Base-by-base conservation (phyloP, 2,888 invertebrate genomes). In the Ornithoptera alexandrae region DNA sequence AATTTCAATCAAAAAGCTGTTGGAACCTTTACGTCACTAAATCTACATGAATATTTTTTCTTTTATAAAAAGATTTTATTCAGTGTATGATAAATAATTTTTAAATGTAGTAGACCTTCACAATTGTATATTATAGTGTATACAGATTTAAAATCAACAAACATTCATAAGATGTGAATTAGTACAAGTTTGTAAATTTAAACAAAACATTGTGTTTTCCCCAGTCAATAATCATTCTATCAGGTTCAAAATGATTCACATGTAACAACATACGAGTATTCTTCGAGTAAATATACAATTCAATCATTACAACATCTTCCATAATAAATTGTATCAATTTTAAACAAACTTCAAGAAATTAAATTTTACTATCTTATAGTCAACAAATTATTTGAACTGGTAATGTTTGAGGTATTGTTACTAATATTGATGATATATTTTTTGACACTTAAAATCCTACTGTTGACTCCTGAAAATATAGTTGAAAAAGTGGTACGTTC, bases 151-250 rank as follows among this genome's bases (percentile, higher is more conserved):
- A 46, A 4, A 46, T 12, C 46, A 53, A 7, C n/a, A 53, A n/a
- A 53, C n/a, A n/a, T 53, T 53, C 15, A 46, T 46, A 15, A 46
- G 15, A 46, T 17, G 2, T 46, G 6, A 58, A 58, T 58, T 58
- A 58, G n/a, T 22, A 58, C 15, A 22, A 8, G 22, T 58, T 58
- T 22, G 22, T 22, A 2, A 58, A 58, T 58, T 22, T 10, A 58
- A 57, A 57, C 2, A n/a, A 57, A 58, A 58, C 12, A 57, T 57
- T 57, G 57, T 22, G 22, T 1, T n/a, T 58, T 58, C 22, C 57
- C 57, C 10, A 58, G 15, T 59, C 62, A 46, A 65, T 69, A 69
- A 62, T 65, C 36, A 58, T 46, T 39, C 62, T 30, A 69, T 58
- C 57, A 57, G 53, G 66, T 70, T 63, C 66, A 30, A 50, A 63